Percentiles rank a stretch among this genome's conserved stretches.
phyloP scores from a whole-genome alignment of 2,888 invertebrate genomes.

The Xiphydria camelus region DNA sequence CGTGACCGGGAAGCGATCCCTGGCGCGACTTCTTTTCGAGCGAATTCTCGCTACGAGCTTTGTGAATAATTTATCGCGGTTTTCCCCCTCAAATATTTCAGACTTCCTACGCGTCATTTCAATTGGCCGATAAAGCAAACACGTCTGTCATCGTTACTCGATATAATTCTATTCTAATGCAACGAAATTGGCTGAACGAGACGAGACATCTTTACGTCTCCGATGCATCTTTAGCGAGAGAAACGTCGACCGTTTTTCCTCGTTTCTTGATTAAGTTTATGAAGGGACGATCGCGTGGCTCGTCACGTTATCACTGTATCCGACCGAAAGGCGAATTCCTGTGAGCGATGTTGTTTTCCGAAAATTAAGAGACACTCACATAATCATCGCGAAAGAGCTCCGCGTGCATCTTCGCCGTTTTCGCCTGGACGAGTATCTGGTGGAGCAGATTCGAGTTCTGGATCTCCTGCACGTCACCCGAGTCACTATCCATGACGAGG shows the following conservation, averaged over 20 bases:
- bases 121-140: not conserved
- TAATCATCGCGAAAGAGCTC: slow-evolving; percentile 57
- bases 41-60: too few species aligned
- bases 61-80: too few species aligned
- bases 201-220: too few species aligned
- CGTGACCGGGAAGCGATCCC: too few species aligned
- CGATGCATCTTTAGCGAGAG: slow-evolving; percentile 15
- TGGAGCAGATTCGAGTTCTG: slow-evolving; percentile 54
- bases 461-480: slow-evolving; percentile 42
- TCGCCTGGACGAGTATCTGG: slow-evolving; percentile 57
- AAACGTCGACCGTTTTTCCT: too few species aligned
- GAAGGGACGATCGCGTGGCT: too few species aligned
- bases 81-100: not conserved
- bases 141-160: slow-evolving; percentile 1
- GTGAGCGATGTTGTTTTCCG: too few species aligned
- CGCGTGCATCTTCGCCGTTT: slow-evolving; percentile 56
- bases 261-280: not conserved
- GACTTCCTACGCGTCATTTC: not conserved
- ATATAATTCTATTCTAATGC: not conserved
- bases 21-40: too few species aligned
- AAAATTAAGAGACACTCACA: slow-evolving; percentile 55
- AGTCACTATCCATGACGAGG: slow-evolving; percentile 47
- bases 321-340: too few species aligned
- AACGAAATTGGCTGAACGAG: slow-evolving; percentile 2
- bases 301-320: not conserved